Conservation (phyloP, 2,113 vertebrate genomes). For the Accipiter cooperii region DNA sequence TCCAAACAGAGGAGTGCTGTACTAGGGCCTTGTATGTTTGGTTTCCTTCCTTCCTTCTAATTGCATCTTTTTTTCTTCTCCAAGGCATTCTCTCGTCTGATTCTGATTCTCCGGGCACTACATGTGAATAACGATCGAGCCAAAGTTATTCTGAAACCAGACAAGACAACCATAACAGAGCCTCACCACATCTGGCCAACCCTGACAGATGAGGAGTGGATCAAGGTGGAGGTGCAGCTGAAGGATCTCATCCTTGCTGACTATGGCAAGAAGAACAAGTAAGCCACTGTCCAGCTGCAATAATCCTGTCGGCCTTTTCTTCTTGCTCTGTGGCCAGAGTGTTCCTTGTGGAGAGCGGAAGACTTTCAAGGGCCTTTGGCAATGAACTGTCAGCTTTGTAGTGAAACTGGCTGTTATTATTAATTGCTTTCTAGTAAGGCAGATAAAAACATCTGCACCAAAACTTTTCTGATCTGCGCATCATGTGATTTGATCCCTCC, state of each 20-base stretch:
- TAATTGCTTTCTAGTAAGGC: neutral
- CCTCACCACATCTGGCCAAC: conserved; percentile 99
- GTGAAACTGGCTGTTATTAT: neutral
- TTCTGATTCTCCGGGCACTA: conserved; percentile 92
- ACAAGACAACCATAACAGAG: conserved; percentile 97
- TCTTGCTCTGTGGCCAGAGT: neutral
- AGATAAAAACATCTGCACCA: neutral
- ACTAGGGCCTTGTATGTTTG: neutral
- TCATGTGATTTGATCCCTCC: neutral
- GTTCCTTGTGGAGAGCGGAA: neutral
- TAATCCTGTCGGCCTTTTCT: neutral
- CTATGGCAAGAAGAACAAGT: conserved; percentile 99
- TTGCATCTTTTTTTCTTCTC: neutral
- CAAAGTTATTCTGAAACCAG: conserved; percentile 97
- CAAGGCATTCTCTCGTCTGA: conserved; percentile 98
- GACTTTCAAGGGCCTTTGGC: neutral
- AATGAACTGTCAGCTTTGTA: neutral
- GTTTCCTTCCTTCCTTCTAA: neutral
- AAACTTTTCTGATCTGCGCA: neutral
- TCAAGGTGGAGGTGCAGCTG: conserved; percentile 98
- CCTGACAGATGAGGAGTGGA: conserved; percentile 97
- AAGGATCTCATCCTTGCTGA: conserved; percentile 98
- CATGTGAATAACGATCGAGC: conserved; percentile 98
- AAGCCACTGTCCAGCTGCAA: conserved; percentile 26
- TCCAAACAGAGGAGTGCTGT: neutral